Conservation (phyloP, 2,113 vertebrate genomes). For the Ifrita kowaldi region DNA sequence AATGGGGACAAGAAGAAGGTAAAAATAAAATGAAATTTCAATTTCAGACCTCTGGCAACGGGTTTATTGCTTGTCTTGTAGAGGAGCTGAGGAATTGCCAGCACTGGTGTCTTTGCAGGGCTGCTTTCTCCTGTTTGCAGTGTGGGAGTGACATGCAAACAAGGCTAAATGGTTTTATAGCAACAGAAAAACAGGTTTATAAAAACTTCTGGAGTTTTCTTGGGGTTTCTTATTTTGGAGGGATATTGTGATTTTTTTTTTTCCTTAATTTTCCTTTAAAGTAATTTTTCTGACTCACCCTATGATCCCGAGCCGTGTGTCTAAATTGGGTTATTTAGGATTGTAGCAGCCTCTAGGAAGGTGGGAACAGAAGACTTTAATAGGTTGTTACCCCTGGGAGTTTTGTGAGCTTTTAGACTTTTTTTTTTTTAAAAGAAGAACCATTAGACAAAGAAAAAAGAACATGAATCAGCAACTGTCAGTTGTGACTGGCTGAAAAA, state of each 20-base stretch:
- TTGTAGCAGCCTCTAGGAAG: not conserved
- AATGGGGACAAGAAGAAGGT: slow-evolving; percentile 87
- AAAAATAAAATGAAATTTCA: not conserved
- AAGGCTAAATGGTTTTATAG: not conserved
- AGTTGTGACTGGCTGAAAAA: not conserved
- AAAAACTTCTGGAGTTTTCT: not conserved
- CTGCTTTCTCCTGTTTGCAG: not conserved
- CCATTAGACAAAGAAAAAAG: not conserved
- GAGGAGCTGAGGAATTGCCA: not conserved
- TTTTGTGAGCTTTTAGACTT: not conserved
- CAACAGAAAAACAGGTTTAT: not conserved
- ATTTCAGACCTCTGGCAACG: not conserved
- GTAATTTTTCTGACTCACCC: not conserved
- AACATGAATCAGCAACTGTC: not conserved
- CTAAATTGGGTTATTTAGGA: not conserved
- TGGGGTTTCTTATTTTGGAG: not conserved
- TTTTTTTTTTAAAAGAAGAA: not conserved
- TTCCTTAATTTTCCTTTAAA: not conserved
- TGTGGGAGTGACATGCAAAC: not conserved
- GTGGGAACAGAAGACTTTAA: not conserved
- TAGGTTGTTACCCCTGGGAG: not conserved
- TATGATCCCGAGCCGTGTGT: not conserved
- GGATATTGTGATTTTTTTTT: not conserved
- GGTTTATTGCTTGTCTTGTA: not conserved
- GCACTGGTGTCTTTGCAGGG: not conserved